Base-by-base conservation (phyloP, 2,797 vertebrate genomes). In the Rhynchotus rufescens region DNA sequence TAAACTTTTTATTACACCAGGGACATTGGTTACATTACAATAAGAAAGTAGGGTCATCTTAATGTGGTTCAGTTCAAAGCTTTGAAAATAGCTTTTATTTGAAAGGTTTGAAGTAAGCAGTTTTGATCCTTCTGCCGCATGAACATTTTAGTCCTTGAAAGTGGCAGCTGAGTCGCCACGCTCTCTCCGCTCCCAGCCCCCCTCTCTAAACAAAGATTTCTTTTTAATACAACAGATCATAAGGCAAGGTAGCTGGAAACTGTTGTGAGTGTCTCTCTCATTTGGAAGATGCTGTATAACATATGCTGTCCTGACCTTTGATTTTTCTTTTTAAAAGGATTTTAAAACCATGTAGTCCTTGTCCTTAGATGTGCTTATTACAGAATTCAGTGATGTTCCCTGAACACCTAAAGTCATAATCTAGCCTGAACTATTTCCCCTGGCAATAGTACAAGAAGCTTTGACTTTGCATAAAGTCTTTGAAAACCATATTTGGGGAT, bases 341-440 rank as follows among this genome's bases (percentile, higher is more conserved):
- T 95, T 91, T 86, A 89, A 94, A 92, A 34, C 81, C 80, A 23
- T 94, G 91, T 71, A 92, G 73, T 93, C 80, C 72, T 96, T 88
- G 95, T 97, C 95, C 96, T 91, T 16, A 94, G 96, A 93, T 79
- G 95, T 12, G 86, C 95, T 92, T 91, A 59, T 92, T 94, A 82
- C 74, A 87, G 89, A 84, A 90, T 91, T 95, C 94, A 92, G 82
- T 94, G 93, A 69, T 85, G 92, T 94, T 90, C 90, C 89, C 80
- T 54, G 52, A 71, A 71, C 16, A 71, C 49, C 20, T 76, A 80
- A 89, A 92, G 90, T 71, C 14, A 6, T 85, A 87, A 87, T 96
- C 56, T 74, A 57, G 61, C 57, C 83, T 76, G 64, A 91, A 84
- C 92, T 79, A 67, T 92, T 89, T 94, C 95, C 77, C 68, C 93